Base-by-base conservation (phyloP, 1,140 invertebrate genomes). In the Micrasema minimum region DNA sequence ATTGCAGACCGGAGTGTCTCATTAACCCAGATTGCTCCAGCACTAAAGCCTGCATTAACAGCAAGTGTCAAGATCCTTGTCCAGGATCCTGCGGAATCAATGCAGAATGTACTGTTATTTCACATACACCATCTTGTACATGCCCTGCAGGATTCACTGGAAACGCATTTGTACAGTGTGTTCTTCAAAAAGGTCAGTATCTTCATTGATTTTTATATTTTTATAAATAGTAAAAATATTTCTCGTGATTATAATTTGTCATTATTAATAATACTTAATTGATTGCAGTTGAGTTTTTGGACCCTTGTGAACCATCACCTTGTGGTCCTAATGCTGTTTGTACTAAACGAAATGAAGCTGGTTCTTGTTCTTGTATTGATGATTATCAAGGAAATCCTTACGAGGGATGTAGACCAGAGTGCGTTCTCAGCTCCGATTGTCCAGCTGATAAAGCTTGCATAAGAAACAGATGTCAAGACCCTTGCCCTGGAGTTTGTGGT, bases 301-400 rank as follows among this genome's bases (percentile, higher is more conserved):
- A 91, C 79, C 92, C 92, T 12, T 95, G 93, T 78, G 83, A 83
- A 69, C 90, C 90, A 72, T 90, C 90, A n/a, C 91, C 92, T 0
- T 94, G 93, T 80, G 93, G 93, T 45, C 89, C 91, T 9, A 93
- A 94, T 80, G 88, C 91, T 9, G 80, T 90, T 50, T 94, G 92
- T 77, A 85, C 78, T 82, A 76, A 89, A 86, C 76, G 80, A 26
- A 85, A 87, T 66, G 87, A 86, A n/a, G 86, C 84, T 67, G 88
- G 90, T 64, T 86, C 90, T 1, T 93, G 92, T 76, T 87, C 88
- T 23, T 94, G 93, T 78, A 80, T 89, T n/a, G 85, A 86, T 67
- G 87, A 87, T 45, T 92, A 90, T 77, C 85, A 88, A 75, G 92
- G 92, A 41, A 85, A 87, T 71, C 90, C 92, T 20, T 85, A 85